These are phyloP conservation scores for Melospiza melodia DNA, from an alignment of 2,113 vertebrate genomes.

Conservation along the genomic window DNA sequence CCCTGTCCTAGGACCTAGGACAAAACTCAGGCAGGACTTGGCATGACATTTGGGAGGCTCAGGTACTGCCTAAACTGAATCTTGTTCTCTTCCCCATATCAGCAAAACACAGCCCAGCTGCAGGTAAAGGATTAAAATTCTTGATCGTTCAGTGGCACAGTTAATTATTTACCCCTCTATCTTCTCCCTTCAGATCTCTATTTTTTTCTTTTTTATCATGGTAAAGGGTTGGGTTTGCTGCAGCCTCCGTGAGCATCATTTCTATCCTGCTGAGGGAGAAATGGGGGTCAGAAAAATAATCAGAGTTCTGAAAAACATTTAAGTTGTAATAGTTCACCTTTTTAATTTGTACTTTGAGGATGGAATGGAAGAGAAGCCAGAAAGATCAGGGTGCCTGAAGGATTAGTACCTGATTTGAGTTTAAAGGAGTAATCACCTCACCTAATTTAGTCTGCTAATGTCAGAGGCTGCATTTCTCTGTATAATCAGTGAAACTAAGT, in stretches of 20 bases:
- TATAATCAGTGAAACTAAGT: background rate
- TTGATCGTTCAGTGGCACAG: background rate
- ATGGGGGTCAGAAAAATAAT: background rate
- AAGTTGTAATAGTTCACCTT: background rate
- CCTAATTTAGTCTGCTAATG: background rate
- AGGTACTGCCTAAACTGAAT: background rate
- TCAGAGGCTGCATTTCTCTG: background rate
- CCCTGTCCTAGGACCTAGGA: background rate
- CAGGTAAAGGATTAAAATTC: slow-evolving; percentile 24
- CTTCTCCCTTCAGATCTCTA: background rate
- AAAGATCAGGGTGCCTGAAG: background rate
- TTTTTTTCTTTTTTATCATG: background rate
- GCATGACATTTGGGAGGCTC: background rate
- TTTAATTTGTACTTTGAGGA: background rate
- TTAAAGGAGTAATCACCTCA: slow-evolving; percentile 10
- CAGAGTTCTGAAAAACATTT: background rate
- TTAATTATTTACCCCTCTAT: slow-evolving; percentile 4
- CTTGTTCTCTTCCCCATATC: background rate
- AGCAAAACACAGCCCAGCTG: background rate
- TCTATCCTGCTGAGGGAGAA: slow-evolving; percentile 1
- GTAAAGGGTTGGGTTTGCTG: background rate
- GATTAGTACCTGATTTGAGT: background rate
- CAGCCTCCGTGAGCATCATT: background rate
- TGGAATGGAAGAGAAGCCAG: background rate
- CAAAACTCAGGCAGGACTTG: background rate